Evolutionary conservation across 2,113 vertebrate species (phyloP).

Genomic region (Suncus etruscus): DNA sequence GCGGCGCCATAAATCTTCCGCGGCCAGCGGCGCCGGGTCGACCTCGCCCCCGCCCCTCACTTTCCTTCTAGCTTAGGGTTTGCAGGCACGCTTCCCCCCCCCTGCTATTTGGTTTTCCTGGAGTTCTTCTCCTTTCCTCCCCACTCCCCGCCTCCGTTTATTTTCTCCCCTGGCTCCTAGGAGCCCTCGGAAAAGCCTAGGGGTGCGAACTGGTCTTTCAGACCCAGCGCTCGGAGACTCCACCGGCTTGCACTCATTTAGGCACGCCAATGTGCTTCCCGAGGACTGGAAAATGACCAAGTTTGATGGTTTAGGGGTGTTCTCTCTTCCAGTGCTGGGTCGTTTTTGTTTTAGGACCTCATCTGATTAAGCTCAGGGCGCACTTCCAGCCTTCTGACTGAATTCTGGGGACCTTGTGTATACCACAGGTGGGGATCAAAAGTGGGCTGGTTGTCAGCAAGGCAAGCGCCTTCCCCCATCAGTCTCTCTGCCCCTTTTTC

Average conservation of each 20-base stretch:
- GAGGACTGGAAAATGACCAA: neutral
- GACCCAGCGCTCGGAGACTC: neutral
- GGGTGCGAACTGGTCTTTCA: neutral
- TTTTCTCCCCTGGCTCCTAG: neutral
- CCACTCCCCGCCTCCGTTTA: neutral
- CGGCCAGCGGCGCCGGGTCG: conserved; percentile 54
- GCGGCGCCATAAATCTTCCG: conserved; percentile 79
- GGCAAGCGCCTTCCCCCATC: too few species aligned
- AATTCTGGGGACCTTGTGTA: too few species aligned
- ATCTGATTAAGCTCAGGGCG: too few species aligned
- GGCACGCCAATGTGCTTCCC: neutral
- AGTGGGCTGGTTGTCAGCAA: too few species aligned
- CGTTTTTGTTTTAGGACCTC: too few species aligned
- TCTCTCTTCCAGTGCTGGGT: neutral
- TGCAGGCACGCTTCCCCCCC: conserved; percentile 15
- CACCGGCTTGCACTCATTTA: neutral
- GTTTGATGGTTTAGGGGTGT: neutral
- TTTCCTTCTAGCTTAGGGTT: neutral
- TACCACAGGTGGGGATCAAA: too few species aligned
- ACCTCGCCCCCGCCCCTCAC: conserved; percentile 19
- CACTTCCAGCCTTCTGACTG: too few species aligned
- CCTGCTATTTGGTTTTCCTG: neutral
- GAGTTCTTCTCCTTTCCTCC: neutral
- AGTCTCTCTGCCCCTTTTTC: too few species aligned
- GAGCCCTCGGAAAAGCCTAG: neutral